Conservation (phyloP, 2,888 invertebrate genomes). For the Tigriopus californicus region DNA sequence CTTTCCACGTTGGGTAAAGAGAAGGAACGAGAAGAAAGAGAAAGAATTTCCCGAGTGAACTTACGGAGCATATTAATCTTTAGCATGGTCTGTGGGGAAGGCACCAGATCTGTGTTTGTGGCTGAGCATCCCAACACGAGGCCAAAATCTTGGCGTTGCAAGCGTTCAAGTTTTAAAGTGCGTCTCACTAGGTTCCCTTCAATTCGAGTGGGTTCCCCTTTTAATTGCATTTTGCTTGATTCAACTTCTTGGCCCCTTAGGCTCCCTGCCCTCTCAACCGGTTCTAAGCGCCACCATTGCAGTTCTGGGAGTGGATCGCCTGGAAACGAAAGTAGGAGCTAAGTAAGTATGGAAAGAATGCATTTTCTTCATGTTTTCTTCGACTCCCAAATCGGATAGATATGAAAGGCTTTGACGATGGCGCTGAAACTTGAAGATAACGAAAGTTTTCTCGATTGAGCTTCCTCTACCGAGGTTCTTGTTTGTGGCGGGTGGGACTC, state of each 20-base stretch:
- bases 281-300: not conserved
- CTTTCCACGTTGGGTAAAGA: too few species aligned
- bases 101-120: not conserved
- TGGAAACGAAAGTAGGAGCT: not conserved
- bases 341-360: too few species aligned
- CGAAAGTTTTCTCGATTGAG: too few species aligned
- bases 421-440: too few species aligned
- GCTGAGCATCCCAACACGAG: conserved; percentile 1
- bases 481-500: not conserved
- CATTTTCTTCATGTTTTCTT: too few species aligned
- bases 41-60: not conserved
- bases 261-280: too few species aligned
- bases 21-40: too few species aligned
- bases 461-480: too few species aligned
- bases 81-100: not conserved
- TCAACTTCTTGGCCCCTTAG: too few species aligned
- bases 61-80: conserved; percentile 2
- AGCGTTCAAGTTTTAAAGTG: not conserved
- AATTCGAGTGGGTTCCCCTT: not conserved
- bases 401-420: too few species aligned
- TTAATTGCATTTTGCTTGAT: too few species aligned
- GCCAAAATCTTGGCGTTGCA: not conserved
- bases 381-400: too few species aligned
- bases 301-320: not conserved
- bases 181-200: not conserved